Base-by-base conservation (phyloP, 53 echinoderm and acorn worm genomes). In the Arbacia lixula region DNA sequence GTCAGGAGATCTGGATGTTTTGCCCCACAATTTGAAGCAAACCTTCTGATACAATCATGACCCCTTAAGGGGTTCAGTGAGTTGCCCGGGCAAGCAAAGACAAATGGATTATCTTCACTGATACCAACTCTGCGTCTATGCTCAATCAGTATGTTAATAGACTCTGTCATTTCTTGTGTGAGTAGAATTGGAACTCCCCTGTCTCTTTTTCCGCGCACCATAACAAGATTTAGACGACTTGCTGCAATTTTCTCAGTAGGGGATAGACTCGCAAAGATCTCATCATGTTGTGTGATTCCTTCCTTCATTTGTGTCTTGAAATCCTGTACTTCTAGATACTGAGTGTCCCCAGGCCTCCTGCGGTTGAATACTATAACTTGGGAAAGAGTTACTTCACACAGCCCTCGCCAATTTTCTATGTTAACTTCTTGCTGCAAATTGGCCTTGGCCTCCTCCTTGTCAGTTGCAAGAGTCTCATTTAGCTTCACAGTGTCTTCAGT, bases 331-430 rank as follows among this genome's bases (percentile, higher is more conserved):
- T 31, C 14, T 6, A 79, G 80, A 25, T 60, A 79, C 38, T 79
- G 82, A 16, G 82, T 81, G 12, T 81, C 82, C 14, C 63, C 82
- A 38, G 82, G 82, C 5, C 82, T 20, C 20, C 82, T 9, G 20
- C 82, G 4, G 19, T 61, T 81, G 40, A 85, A 85, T 28, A 73
- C 43, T 29, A 86, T 86, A 16, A 49, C 35, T 42, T 86, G 86
- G 2, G 75, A 30, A 17, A 86, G 75, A 21, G 86, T 66, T 66
- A 66, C 66, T 66, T 66, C 66, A 10, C 49, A 10, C 8, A 46
- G 49, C 49, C 49, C 5, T 58, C 41, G 2, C 42, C 81, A 34
- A 60, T 35, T 3, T 14, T 36, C 26, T 58, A n/a, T 10, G n/a
- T 10, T 46, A 46, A 10, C 14, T 8, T 10, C 49, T 46, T 46